These are phyloP conservation scores for Mesembrinibis cayennensis DNA, from an alignment of 2,113 vertebrate genomes.

Conservation along the genomic window DNA sequence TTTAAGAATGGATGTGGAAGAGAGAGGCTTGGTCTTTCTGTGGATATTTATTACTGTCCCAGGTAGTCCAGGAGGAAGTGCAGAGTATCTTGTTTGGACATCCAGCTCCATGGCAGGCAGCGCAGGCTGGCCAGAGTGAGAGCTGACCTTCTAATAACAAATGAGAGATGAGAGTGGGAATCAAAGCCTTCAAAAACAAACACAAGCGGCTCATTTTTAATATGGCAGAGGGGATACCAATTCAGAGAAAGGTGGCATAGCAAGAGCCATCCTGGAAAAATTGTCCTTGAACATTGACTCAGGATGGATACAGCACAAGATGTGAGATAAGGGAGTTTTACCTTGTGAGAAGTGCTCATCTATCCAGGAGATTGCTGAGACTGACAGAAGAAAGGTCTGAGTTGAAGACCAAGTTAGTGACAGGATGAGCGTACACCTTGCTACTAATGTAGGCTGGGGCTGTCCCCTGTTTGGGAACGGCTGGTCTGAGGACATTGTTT, in stretches of 20 bases:
- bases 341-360: background rate
- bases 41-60: background rate
- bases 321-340: background rate
- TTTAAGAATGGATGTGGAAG: background rate
- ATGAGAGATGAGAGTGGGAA: background rate
- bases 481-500: background rate
- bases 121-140: background rate
- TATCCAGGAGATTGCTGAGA: background rate
- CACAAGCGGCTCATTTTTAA: background rate
- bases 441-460: background rate
- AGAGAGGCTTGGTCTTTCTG: background rate
- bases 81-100: background rate
- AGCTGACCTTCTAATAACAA: background rate
- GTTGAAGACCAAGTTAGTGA: background rate
- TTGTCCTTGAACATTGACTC: background rate
- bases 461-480: background rate
- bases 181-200: background rate
- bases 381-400: background rate
- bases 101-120: accelerated
- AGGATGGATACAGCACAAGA: too few relatives aligned
- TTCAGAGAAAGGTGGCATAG: background rate
- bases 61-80: background rate
- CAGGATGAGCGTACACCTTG: background rate
- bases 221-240: background rate
- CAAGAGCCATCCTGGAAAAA: background rate